phyloP scores from a whole-genome alignment of 92 coral and sea anemone species.

The Paramuricea clavata region DNA sequence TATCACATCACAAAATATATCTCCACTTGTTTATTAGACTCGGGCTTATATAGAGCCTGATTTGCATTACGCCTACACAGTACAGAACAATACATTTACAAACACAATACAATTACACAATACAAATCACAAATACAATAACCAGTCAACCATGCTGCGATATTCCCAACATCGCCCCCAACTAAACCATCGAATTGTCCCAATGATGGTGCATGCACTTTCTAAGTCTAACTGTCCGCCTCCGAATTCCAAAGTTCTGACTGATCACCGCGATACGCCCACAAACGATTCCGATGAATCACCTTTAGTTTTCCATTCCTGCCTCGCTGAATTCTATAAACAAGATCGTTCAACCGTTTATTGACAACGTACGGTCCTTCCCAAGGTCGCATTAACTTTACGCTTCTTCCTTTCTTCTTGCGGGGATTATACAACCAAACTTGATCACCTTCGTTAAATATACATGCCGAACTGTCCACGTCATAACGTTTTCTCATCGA shows the following conservation, averaged over 20 bases:
- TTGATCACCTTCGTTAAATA: neutral
- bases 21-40: too few relatives aligned
- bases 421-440: slow-evolving; percentile 37
- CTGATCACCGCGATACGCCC: slow-evolving; percentile 2
- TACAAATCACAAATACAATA: neutral
- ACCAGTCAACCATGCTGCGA: too few relatives aligned
- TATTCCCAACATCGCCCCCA: too few relatives aligned
- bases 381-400: slow-evolving; percentile 1
- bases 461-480: neutral
- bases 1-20: too few relatives aligned
- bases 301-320: neutral
- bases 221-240: neutral
- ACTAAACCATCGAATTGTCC: neutral
- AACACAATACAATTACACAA: neutral
- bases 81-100: neutral
- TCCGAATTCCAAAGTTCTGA: neutral
- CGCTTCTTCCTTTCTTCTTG: neutral
- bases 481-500: slow-evolving; percentile 14
- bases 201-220: neutral
- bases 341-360: slow-evolving; percentile 2
- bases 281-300: slow-evolving; percentile 25
- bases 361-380: slow-evolving; percentile 28
- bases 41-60: neutral
- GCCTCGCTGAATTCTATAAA: slow-evolving; percentile 3
- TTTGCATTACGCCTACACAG: neutral